Conservation (phyloP, 2,888 invertebrate genomes). For the Mythimna vitellina region DNA sequence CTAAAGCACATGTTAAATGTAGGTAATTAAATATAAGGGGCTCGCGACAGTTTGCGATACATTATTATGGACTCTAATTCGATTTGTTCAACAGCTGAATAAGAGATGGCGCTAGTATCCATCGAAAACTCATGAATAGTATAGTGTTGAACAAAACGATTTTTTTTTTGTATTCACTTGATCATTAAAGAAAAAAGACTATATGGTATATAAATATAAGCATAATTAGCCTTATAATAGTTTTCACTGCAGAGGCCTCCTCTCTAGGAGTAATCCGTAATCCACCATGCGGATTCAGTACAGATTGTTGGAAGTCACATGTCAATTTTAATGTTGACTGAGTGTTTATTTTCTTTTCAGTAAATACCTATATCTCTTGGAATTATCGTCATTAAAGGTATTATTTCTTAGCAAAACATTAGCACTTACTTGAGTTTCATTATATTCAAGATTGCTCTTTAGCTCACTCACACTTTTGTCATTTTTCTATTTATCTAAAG, state of each 20-base stretch:
- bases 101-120: slow-evolving; percentile 49
- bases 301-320: no score
- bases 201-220: neutral
- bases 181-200: neutral
- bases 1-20: slow-evolving; percentile 40
- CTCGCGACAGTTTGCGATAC: slow-evolving; percentile 2
- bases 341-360: neutral
- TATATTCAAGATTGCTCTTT: neutral
- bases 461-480: neutral
- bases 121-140: neutral
- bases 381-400: neutral
- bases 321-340: neutral
- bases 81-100: slow-evolving; percentile 8
- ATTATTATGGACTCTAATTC: slow-evolving; percentile 22
- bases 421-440: no score
- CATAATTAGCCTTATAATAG: no score
- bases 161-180: neutral
- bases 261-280: no score
- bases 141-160: no score
- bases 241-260: no score
- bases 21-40: slow-evolving; percentile 45
- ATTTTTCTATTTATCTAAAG: slow-evolving; percentile 14
- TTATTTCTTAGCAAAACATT: neutral
- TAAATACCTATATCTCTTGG: neutral
- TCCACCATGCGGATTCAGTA: no score